These are phyloP conservation scores for Orthonevra nobilis DNA, from an alignment of 2,888 invertebrate genomes.

Conservation along the genomic window DNA sequence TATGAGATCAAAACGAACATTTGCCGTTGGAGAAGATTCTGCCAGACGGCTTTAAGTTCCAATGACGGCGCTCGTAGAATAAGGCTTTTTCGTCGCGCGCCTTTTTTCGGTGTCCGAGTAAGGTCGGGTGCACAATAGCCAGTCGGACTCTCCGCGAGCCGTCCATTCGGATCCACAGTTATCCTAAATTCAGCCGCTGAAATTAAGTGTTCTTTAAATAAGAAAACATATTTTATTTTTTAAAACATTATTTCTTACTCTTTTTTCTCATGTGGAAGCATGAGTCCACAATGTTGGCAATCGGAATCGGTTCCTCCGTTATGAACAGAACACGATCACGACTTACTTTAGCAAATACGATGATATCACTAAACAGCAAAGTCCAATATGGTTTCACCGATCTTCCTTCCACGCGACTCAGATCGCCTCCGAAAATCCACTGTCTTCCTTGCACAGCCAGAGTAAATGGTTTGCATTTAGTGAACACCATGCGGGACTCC, in stretches of 20 bases:
- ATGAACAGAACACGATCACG: constrained; percentile 92
- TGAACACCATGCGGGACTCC: constrained; percentile 93
- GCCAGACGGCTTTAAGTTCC: constrained; percentile 94
- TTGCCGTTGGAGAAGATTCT: constrained; percentile 91
- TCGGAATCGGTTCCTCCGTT: constrained; percentile 91
- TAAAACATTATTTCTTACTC: too few relatives aligned
- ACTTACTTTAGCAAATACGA: constrained; percentile 92
- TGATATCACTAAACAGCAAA: constrained; percentile 89
- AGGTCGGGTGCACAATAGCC: constrained; percentile 87
- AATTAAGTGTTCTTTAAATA: too few relatives aligned
- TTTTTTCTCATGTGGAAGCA: constrained; percentile 93
- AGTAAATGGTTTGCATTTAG: constrained; percentile 94
- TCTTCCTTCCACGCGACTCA: constrained; percentile 90
- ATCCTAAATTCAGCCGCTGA: constrained; percentile 92
- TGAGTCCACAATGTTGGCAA: constrained; percentile 89
- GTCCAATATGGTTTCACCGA: constrained; percentile 92
- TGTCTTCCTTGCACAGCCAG: constrained; percentile 91
- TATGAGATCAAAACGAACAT: constrained; percentile 83
- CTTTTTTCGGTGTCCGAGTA: constrained; percentile 83
- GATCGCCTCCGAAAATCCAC: constrained; percentile 94
- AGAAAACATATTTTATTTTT: too few relatives aligned
- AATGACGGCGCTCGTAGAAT: constrained; percentile 90
- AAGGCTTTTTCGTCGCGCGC: constrained; percentile 85
- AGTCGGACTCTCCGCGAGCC: constrained; percentile 86
- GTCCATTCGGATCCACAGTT: constrained; percentile 85